These are phyloP conservation scores for Aramus guarauna DNA, from an alignment of 2,113 vertebrate genomes.

Conservation along the genomic window DNA sequence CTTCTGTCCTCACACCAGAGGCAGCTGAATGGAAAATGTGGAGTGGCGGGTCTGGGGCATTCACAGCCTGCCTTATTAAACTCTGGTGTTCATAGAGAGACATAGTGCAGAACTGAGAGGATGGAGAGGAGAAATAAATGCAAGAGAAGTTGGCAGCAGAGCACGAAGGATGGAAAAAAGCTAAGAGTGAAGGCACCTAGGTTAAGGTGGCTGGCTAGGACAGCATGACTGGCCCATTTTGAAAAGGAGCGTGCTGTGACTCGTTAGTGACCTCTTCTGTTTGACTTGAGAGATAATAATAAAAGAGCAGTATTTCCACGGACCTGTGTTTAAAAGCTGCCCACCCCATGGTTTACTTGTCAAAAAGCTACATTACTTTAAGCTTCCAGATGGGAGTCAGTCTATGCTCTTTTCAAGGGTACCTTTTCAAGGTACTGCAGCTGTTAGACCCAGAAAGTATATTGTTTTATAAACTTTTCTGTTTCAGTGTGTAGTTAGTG, in stretches of 20 bases:
- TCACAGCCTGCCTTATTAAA: not conserved
- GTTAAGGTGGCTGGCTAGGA: not conserved
- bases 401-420: not conserved
- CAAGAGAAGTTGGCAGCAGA: not conserved
- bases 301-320: not conserved
- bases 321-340: not conserved
- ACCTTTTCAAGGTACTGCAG: not conserved
- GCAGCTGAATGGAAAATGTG: not conserved
- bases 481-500: not conserved
- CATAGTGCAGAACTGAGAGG: not conserved
- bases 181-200: not conserved
- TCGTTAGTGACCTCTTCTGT: not conserved
- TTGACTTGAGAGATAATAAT: not conserved
- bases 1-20: rapidly evolving
- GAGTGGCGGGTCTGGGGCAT: not conserved
- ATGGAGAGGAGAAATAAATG: not conserved
- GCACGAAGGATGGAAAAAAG: not conserved
- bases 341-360: not conserved
- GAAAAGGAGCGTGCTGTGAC: not conserved
- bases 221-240: not conserved
- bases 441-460: not conserved
- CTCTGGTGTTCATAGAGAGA: not conserved
- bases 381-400: not conserved
- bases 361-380: not conserved
- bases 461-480: not conserved